Percentiles rank a stretch among this genome's conserved stretches.
Evolutionary conservation across 2,888 invertebrate genomes (phyloP).

Genomic region (Drosophila lutescens): DNA sequence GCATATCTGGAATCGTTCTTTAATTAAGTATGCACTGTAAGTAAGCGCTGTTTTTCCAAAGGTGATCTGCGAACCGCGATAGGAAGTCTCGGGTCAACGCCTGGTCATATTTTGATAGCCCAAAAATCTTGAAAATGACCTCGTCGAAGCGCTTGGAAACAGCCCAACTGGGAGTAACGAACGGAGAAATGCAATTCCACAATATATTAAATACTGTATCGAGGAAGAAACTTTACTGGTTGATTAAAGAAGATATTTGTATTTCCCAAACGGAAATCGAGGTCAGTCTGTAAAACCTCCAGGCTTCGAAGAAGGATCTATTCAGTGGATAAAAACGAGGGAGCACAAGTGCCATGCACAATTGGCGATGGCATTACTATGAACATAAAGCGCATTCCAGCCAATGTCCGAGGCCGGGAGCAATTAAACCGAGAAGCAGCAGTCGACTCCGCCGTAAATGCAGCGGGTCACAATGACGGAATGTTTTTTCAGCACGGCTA

Average conservation of each 20-base stretch:
- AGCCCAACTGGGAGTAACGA: conserved; percentile 13
- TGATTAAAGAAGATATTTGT: background rate
- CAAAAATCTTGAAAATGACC: conserved; percentile 6
- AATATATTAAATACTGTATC: background rate
- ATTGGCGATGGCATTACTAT: conserved; percentile 30
- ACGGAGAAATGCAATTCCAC: conserved; percentile 14
- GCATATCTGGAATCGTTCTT: no score
- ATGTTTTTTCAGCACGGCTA: conserved; percentile 33
- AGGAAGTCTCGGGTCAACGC: conserved; percentile 14
- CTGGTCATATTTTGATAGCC: conserved; percentile 37
- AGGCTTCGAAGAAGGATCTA: background rate
- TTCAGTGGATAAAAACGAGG: background rate
- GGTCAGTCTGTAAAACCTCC: background rate
- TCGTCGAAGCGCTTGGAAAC: conserved; percentile 21
- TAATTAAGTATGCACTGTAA: conserved; percentile 2
- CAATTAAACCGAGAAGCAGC: conserved; percentile 67
- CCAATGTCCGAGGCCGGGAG: conserved; percentile 59
- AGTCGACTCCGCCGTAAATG: conserved; percentile 56
- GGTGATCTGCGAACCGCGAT: conserved; percentile 15
- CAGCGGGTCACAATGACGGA: conserved; percentile 56
- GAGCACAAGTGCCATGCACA: conserved; percentile 11
- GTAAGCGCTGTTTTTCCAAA: background rate
- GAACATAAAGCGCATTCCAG: conserved; percentile 41
- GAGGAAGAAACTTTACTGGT: background rate
- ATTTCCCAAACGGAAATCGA: background rate